Conservation (phyloP, 2,888 invertebrate species). For the Hyles lineata region DNA sequence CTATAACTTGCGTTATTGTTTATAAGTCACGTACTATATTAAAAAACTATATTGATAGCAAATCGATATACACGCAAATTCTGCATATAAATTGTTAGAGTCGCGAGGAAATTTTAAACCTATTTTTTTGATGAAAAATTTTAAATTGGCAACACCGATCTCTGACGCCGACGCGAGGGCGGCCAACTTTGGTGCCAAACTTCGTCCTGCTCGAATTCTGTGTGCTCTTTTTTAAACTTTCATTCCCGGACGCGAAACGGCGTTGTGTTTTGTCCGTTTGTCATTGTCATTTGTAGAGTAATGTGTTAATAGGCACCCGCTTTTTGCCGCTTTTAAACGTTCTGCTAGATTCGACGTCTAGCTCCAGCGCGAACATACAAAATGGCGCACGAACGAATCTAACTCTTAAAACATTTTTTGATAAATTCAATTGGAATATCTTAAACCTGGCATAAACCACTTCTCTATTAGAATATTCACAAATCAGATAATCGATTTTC, state of each 20-base stretch:
- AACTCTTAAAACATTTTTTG: neutral
- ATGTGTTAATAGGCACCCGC: slow-evolving; percentile 62
- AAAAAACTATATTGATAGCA: no score
- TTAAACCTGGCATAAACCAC: neutral
- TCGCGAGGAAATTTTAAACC: neutral
- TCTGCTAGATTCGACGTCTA: slow-evolving; percentile 9
- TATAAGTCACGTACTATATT: no score
- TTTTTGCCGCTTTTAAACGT: slow-evolving; percentile 53
- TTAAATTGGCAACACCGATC: slow-evolving; percentile 40
- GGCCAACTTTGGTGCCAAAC: slow-evolving; percentile 59
- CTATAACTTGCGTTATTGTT: no score
- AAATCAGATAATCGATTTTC: neutral
- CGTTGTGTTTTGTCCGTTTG: slow-evolving; percentile 57
- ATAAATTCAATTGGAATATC: neutral
- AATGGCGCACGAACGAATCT: slow-evolving; percentile 43
- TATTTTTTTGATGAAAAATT: neutral
- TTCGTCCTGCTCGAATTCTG: slow-evolving; percentile 54
- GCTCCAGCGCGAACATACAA: slow-evolving; percentile 34
- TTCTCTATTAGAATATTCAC: neutral
- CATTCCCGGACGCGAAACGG: slow-evolving; percentile 50
- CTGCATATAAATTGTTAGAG: neutral
- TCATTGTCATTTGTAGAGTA: slow-evolving; percentile 62
- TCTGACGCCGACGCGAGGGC: slow-evolving; percentile 30
- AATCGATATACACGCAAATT: neutral
- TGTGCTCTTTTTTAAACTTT: slow-evolving; percentile 56